Conservation (phyloP, 2,888 invertebrate genomes). For the Drosophila histrio region DNA sequence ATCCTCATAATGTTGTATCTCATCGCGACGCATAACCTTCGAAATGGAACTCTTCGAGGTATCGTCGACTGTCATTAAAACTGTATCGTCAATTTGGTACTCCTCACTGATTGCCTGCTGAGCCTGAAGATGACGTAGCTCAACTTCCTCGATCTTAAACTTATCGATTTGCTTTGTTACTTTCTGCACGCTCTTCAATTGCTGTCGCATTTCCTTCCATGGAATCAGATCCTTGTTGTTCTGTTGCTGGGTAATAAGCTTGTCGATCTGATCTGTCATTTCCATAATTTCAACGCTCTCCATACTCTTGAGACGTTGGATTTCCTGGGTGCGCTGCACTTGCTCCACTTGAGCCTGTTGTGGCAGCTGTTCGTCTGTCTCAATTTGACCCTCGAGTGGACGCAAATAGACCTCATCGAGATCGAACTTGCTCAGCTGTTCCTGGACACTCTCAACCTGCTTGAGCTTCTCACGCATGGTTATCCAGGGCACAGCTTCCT, state of each 20-base stretch:
- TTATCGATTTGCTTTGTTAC: conserved; percentile 84
- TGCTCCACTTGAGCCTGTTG: conserved; percentile 79
- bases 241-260: conserved; percentile 81
- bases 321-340: conserved; percentile 83
- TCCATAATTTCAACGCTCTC: conserved; percentile 83
- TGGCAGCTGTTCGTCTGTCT: conserved; percentile 65
- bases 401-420: conserved; percentile 84
- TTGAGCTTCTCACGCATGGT: conserved; percentile 83
- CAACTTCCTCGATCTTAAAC: conserved; percentile 84
- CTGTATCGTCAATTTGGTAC: conserved; percentile 86
- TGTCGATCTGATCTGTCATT: conserved; percentile 83
- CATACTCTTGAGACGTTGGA: conserved; percentile 82
- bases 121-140: conserved; percentile 81
- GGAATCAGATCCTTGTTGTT: conserved; percentile 80
- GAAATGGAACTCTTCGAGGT: conserved; percentile 80
- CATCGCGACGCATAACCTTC: conserved; percentile 77
- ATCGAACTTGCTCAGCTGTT: conserved; percentile 82
- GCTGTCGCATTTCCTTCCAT: conserved; percentile 84
- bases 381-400: conserved; percentile 72
- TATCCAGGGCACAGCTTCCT: conserved; percentile 83
- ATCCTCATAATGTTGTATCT: conserved; percentile 79
- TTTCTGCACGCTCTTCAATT: conserved; percentile 82
- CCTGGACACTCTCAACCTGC: conserved; percentile 83
- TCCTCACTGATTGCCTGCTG: conserved; percentile 83
- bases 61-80: conserved; percentile 85